These are phyloP conservation scores for Macquaria australasica DNA, from an alignment of 2,113 vertebrate species.

Conservation along the genomic window DNA sequence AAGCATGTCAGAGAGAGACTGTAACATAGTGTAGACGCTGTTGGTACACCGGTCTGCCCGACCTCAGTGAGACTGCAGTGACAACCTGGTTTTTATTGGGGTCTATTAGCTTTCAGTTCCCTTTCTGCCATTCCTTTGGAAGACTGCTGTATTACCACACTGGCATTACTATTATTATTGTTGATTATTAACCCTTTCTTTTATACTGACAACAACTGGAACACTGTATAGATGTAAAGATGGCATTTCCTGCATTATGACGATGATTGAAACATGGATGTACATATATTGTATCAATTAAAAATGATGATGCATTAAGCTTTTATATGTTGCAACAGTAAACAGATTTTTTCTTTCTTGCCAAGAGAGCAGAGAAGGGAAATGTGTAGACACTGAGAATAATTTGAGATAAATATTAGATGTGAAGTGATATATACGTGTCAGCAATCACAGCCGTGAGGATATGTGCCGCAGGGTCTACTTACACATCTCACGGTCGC, in stretches of 20 bases:
- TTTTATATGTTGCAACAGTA: conserved; percentile 67
- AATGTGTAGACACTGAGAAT: not conserved
- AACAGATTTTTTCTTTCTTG: conserved; percentile 16
- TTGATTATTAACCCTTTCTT: conserved; percentile 84
- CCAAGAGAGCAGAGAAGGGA: not conserved
- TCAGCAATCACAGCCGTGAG: not conserved
- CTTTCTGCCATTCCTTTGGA: conserved; percentile 72
- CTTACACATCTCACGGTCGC: conserved; percentile 55
- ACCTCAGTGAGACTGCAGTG: conserved; percentile 80
- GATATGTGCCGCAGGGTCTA: conserved; percentile 20
- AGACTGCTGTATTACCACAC: conserved; percentile 76
- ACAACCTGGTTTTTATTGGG: conserved; percentile 69
- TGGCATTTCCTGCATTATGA: conserved; percentile 89
- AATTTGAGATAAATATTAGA: conserved; percentile 6
- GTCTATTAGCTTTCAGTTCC: conserved; percentile 65
- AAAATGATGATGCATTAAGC: conserved; percentile 87
- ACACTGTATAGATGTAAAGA: conserved; percentile 92
- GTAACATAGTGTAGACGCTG: not conserved
- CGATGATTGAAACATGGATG: conserved; percentile 88
- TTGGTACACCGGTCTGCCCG: conserved; percentile 41
- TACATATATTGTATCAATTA: conserved; percentile 92
- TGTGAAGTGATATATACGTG: conserved; percentile 11
- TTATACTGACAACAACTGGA: conserved; percentile 87
- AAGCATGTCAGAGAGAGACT: not conserved
- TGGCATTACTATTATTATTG: conserved; percentile 74